These are phyloP conservation scores for Megaceryle torquata DNA, from an alignment of 2,113 vertebrate species.

Conservation along the genomic window DNA sequence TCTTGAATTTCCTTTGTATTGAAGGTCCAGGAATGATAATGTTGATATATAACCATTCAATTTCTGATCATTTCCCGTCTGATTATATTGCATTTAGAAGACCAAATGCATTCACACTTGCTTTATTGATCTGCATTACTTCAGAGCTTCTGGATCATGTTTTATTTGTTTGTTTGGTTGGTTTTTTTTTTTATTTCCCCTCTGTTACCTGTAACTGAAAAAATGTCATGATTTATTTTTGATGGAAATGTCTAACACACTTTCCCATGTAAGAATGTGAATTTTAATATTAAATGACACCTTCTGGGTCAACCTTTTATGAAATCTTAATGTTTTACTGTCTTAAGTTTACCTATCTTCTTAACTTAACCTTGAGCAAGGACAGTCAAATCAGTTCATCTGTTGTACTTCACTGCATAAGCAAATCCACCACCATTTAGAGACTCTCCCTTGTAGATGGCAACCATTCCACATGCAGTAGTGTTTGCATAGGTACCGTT, in stretches of 20 bases:
- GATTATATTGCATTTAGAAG: neutral
- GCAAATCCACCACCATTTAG: neutral
- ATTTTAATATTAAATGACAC: neutral
- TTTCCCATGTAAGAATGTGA: neutral
- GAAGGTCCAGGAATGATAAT: neutral
- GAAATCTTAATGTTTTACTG: neutral
- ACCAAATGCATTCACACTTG: neutral
- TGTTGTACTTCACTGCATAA: neutral
- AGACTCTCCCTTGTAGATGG: accelerated
- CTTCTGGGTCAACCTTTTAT: neutral
- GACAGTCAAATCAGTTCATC: neutral
- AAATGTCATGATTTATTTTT: neutral
- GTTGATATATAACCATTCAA: neutral
- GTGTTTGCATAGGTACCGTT: neutral
- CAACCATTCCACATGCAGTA: neutral
- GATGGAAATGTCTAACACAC: neutral
- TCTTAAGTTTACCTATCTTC: neutral
- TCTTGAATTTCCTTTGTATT: neutral
- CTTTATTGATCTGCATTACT: neutral
- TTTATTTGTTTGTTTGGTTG: neutral
- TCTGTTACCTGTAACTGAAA: neutral
- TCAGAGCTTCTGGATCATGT: neutral
- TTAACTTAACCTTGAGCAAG: neutral
- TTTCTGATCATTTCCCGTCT: neutral
- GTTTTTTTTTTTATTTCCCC: no score